Conservation (phyloP, 2,888 invertebrate genomes). For the Hylaea fasciaria region DNA sequence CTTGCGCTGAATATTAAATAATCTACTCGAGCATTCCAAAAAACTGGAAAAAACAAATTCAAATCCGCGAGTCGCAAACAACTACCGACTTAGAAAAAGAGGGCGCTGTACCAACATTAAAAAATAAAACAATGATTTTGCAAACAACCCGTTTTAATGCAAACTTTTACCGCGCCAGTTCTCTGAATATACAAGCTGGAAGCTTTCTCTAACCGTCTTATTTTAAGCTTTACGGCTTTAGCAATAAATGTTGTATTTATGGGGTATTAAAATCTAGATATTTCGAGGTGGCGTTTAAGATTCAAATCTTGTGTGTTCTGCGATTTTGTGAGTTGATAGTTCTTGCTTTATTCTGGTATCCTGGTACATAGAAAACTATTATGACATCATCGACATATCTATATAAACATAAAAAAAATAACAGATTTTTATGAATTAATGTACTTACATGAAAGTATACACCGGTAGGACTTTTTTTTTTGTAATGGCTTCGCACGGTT, state of each 20-base stretch:
- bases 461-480: too few species aligned
- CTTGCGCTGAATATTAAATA: constrained; percentile 35
- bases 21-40: constrained; percentile 22
- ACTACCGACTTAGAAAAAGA: neutral
- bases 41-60: constrained; percentile 21
- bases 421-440: too few species aligned
- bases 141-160: neutral
- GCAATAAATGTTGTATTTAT: constrained; percentile 15
- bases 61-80: neutral
- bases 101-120: neutral
- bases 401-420: too few species aligned
- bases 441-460: too few species aligned
- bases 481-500: too few species aligned
- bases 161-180: neutral
- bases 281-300: constrained; percentile 32
- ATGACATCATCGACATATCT: neutral
- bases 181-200: neutral
- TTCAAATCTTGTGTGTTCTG: constrained; percentile 38
- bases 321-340: constrained; percentile 33
- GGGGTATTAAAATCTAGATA: constrained; percentile 29
- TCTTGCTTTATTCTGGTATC: constrained; percentile 24
- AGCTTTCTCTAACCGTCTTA: constrained; percentile 1
- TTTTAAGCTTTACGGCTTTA: constrained; percentile 18
- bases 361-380: constrained; percentile 17
- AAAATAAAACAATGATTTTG: neutral